Percentiles rank a stretch among this genome's conserved stretches.
These are phyloP conservation scores for Myioborus melanocephalus DNA, from an alignment of 2,797 vertebrate genomes.

Conservation along the genomic window DNA sequence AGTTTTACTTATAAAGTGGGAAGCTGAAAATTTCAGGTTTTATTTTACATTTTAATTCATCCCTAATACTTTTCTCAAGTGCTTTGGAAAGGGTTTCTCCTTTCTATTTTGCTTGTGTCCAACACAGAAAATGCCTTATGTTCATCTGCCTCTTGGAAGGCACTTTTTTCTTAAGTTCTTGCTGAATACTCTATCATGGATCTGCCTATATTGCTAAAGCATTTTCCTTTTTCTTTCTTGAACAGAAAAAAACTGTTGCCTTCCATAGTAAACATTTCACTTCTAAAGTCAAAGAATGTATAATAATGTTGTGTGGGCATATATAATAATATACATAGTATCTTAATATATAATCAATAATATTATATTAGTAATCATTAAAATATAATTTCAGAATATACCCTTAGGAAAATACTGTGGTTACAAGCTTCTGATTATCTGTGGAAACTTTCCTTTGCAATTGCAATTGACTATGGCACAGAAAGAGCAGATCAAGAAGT, in stretches of 20 bases:
- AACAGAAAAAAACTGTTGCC: background rate
- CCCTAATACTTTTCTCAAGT: background rate
- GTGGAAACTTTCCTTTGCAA: background rate
- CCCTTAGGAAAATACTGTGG: background rate
- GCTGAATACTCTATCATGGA: rapidly evolving
- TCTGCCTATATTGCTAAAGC: background rate
- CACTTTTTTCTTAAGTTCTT: background rate
- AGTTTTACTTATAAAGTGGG: background rate
- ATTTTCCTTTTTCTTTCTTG: background rate
- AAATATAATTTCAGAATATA: background rate
- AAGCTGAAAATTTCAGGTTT: background rate
- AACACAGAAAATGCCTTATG: background rate
- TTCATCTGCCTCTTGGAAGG: background rate
- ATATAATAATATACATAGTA: background rate
- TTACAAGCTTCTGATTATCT: background rate
- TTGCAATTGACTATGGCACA: background rate
- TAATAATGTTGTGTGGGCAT: background rate
- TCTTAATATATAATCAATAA: background rate
- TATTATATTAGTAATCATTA: background rate
- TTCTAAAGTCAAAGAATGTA: background rate
- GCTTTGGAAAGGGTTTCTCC: background rate
- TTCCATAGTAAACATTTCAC: background rate
- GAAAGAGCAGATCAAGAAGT: background rate
- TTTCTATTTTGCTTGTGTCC: background rate
- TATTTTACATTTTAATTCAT: background rate